Evolutionary conservation across 2,797 vertebrate genomes (phyloP), one percentile per base, ranked within the genome.

Genomic region (Propithecus perrieri): DNA sequence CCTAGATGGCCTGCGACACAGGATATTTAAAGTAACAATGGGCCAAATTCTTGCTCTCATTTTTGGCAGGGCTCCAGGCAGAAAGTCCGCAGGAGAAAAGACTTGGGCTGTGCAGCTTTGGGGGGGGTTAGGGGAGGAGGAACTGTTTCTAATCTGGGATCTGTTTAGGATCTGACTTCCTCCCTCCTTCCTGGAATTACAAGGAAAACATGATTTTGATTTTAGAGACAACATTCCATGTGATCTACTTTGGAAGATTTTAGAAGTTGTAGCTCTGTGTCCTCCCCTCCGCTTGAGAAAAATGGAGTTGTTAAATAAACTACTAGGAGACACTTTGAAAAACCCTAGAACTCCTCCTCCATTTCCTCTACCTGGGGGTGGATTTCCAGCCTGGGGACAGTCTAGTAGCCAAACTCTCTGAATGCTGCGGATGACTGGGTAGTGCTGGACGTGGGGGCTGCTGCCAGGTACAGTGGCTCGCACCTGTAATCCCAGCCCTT

Each of bases 1-100:
- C 98, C 98, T 98, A 98, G 97, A 98, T 98, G 98, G 98, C 97
- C 94, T 96, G 97, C 28, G 87, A 98, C 98, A 98, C 93, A 93
- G 96, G 97, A 96, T 98, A 98, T 98, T 98, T 98, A 98, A 97
- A 98, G 98, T 94, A 98, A 98, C 98, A 98, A 98, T 98, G 97
- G 98, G 92, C 88, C 97, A 96, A 91, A 97, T 98, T 98, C 98
- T 96, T 98, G 97, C 91, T 96, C 91, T 89, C 95, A 97, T 97
- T 96, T 97, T 98, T 98, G 98, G 98, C 97, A n/a, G 90, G 33
- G 74, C 6, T 97, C 98, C 98, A 98, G 92, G 63, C 92, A 97
- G 87, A 95, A 97, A 97, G 97, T 97, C 97, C 96, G 0, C 79
- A 89, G 91, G 91, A 96, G 96, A 90, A 90, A 93, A 93, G 92